A percentile compares a stretch with the other conserved stretches of the same genome.
These are phyloP conservation scores for Rallus crepitans DNA, from an alignment of 2,797 vertebrate genomes.

Conservation along the genomic window DNA sequence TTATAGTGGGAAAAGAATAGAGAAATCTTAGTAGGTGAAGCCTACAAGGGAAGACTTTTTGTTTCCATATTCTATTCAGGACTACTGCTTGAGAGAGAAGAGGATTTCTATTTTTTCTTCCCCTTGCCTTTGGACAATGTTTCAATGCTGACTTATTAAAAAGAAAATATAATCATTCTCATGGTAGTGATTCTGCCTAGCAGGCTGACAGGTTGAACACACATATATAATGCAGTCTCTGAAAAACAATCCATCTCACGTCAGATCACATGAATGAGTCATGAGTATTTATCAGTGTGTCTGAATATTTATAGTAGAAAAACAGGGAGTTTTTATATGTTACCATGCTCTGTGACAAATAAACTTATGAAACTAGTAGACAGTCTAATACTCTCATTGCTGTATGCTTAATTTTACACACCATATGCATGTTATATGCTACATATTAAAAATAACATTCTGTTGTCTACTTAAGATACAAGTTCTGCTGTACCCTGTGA, in stretches of 20 bases:
- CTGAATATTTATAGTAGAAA: constrained; percentile 17
- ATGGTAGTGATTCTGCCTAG: background rate
- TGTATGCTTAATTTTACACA: background rate
- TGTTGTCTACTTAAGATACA: background rate
- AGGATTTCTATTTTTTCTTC: background rate
- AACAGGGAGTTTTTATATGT: background rate
- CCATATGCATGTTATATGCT: background rate
- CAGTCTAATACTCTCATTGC: background rate
- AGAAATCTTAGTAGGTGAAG: background rate
- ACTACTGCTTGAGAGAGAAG: background rate
- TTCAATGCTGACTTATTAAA: constrained; percentile 13
- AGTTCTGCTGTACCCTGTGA: background rate
- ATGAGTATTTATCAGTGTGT: constrained; percentile 31
- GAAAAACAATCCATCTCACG: constrained; percentile 17
- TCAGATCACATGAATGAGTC: constrained; percentile 4
- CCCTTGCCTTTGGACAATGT: background rate
- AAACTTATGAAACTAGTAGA: background rate
- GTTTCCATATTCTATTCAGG: background rate
- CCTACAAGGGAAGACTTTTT: background rate
- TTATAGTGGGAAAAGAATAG: background rate
- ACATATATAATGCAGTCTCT: background rate
- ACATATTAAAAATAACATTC: background rate
- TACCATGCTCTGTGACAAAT: background rate
- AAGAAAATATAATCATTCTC: constrained; percentile 19
- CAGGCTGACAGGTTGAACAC: background rate